These are phyloP conservation scores for Lophius americanus DNA, from an alignment of 2,797 vertebrate species.

Conservation along the genomic window DNA sequence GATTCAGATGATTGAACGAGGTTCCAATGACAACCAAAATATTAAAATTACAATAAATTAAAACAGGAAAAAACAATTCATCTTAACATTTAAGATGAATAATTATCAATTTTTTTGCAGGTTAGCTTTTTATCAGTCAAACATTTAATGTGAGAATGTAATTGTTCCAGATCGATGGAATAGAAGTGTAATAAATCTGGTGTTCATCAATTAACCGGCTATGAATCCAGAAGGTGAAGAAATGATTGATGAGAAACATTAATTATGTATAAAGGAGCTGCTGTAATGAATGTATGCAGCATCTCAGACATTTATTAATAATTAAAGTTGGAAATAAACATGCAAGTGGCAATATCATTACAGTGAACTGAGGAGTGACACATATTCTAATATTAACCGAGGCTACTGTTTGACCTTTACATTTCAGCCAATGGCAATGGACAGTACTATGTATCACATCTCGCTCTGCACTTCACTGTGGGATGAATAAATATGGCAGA, in stretches of 20 bases:
- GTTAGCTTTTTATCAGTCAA: too few relatives aligned
- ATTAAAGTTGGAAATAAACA: conserved; percentile 23
- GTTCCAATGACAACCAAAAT: too few relatives aligned
- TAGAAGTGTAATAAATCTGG: neutral
- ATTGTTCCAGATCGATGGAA: too few relatives aligned
- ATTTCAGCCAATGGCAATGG: conserved; percentile 43
- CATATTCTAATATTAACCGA: conserved; percentile 22
- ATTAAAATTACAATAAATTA: neutral
- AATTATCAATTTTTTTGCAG: neutral
- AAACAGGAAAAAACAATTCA: neutral
- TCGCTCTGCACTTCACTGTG: conserved; percentile 58
- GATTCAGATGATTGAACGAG: too few relatives aligned
- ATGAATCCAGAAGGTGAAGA: conserved; percentile 1
- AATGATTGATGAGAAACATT: conserved; percentile 1
- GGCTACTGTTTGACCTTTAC: conserved; percentile 38
- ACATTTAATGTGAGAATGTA: neutral
- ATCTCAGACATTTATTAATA: conserved; percentile 16
- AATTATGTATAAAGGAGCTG: conserved; percentile 27
- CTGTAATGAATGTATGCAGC: conserved; percentile 22
- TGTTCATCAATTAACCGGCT: neutral
- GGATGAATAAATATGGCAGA: conserved; percentile 71
- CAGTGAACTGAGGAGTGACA: conserved; percentile 21
- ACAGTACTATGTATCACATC: conserved; percentile 41
- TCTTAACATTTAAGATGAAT: neutral
- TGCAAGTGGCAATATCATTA: neutral